These are phyloP conservation scores for Sussaba pulchella DNA, from an alignment of 2,888 invertebrate genomes.

Conservation along the genomic window DNA sequence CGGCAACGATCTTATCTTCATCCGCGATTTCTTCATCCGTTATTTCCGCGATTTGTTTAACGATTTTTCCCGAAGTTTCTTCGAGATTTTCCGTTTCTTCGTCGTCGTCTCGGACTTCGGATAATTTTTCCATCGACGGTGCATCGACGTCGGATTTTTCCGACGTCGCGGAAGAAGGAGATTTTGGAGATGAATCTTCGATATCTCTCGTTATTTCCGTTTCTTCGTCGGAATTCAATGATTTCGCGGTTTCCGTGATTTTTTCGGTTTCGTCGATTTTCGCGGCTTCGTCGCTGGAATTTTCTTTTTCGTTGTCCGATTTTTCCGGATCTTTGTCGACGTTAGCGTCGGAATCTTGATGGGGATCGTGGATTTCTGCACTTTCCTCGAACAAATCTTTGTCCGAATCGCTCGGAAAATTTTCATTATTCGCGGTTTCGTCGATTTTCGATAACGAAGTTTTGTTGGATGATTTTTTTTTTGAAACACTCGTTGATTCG, in stretches of 20 bases:
- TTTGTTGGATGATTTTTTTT: neutral
- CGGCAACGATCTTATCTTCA: neutral
- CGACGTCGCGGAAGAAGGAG: no score
- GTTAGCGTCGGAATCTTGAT: no score
- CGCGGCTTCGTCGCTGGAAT: neutral
- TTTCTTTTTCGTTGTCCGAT: neutral
- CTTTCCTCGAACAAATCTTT: neutral
- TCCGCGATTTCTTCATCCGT: neutral
- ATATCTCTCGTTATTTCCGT: neutral
- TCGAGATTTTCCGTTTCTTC: no score
- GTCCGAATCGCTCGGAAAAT: neutral
- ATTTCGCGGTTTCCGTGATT: neutral
- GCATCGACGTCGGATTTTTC: no score
- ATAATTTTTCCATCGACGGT: neutral
- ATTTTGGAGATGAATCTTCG: no score
- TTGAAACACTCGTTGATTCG: neutral
- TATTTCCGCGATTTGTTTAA: no score
- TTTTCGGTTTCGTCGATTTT: neutral
- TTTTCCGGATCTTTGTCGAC: neutral
- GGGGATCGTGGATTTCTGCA: no score
- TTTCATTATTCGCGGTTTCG: neutral
- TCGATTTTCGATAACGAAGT: neutral
- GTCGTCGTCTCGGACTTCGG: neutral
- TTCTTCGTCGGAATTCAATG: neutral
- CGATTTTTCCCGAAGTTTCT: no score